phyloP scores from a whole-genome alignment of 2,113 vertebrate genomes.

The Anser brachyrhynchus region DNA sequence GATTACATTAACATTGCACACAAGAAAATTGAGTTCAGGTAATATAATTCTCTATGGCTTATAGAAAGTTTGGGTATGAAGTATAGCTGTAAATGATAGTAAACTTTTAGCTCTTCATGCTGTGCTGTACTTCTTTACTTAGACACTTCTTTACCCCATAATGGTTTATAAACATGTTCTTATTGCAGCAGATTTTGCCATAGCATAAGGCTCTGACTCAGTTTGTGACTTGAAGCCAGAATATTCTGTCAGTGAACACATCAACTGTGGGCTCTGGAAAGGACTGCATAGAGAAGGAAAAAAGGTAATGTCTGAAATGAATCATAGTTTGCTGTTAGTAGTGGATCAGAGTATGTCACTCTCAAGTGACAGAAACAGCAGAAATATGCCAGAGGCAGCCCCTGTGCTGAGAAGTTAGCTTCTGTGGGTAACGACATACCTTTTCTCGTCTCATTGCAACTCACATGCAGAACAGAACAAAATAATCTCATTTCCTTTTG shows the following conservation, averaged over 20 bases:
- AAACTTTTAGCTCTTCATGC: conserved; percentile 9
- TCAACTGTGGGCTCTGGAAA: background rate
- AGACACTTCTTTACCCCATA: background rate
- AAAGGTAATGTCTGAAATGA: background rate
- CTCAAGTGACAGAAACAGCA: background rate
- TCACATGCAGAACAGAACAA: background rate
- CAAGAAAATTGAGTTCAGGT: background rate
- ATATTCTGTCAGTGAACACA: background rate
- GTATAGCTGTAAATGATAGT: background rate
- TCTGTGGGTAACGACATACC: background rate
- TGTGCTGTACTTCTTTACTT: background rate
- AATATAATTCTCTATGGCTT: background rate
- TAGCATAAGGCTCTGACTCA: conserved; percentile 21
- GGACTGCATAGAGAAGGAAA: background rate
- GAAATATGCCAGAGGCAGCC: background rate
- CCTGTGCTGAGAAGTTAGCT: background rate
- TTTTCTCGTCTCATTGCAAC: background rate
- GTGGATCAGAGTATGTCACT: background rate
- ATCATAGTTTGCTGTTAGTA: background rate
- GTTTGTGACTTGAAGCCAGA: conserved; percentile 37
- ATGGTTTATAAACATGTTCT: conserved; percentile 9
- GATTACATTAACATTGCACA: background rate
- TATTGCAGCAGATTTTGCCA: background rate
- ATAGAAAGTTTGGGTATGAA: background rate
- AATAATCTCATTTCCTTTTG: background rate